Percentiles rank a stretch among this genome's conserved stretches.
These are phyloP conservation scores for Portunus trituberculatus DNA, from an alignment of 1,140 invertebrate species.

Conservation along the genomic window DNA sequence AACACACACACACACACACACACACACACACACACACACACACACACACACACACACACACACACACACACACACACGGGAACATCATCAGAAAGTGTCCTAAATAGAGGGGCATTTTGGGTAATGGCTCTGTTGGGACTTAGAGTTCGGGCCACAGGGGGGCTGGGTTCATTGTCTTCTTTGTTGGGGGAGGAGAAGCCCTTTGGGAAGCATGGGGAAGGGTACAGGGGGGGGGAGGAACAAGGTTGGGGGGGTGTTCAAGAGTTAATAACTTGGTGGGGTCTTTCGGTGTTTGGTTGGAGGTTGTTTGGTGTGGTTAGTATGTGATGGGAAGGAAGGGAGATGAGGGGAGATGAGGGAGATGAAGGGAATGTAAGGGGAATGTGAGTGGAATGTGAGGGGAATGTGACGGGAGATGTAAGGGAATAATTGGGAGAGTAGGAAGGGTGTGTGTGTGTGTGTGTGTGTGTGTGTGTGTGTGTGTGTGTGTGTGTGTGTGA, in stretches of 20 bases:
- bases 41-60: slow-evolving; percentile 11
- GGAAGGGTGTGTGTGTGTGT: no score
- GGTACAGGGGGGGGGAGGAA: background rate
- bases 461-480: no score
- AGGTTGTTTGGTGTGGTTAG: background rate
- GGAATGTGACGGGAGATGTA: background rate
- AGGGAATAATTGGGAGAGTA: background rate
- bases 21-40: background rate
- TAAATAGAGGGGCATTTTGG: background rate
- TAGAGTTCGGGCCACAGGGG: background rate
- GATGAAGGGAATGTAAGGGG: background rate
- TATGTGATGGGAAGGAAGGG: background rate
- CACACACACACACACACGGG: background rate
- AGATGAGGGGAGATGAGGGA: background rate
- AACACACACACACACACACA: background rate
- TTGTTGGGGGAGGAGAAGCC: background rate
- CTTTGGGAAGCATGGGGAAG: background rate
- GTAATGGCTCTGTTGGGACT: background rate
- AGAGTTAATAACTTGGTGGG: no score
- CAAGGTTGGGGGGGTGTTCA: background rate
- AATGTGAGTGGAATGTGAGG: background rate
- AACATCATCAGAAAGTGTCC: background rate
- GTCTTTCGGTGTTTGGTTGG: no score
- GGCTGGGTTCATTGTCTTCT: background rate
- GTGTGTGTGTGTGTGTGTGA: background rate